Base-by-base conservation (phyloP, 2,797 vertebrate species). In the Podarcis siculus region DNA sequence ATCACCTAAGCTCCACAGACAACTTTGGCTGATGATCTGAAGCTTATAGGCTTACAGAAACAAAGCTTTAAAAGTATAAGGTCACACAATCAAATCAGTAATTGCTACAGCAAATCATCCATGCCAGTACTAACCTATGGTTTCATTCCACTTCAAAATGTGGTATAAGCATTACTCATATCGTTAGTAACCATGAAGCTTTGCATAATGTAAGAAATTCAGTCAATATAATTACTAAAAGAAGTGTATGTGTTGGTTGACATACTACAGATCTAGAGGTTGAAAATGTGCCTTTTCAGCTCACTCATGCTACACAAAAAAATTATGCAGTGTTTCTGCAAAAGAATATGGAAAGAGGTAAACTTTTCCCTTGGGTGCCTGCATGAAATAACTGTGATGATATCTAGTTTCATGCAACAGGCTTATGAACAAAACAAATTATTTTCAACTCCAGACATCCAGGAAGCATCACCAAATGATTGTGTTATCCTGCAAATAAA, bases 1-100 rank as follows among this genome's bases (percentile, higher is more conserved):
- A 89, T 82, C 72, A 87, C 66, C 17, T 39, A 42, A 79, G 0
- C 3, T 82, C 5, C 86, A 7, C 64, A 79, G 79, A 0, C 1
- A n/a, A 75, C 61, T 69, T 86, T 25, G 13, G 1, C 6, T 69
- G 3, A 89, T 15, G n/a, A 71, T 1, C 2, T 79, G 1, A 76
- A 1, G 79, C 8, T 0, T 81, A 17, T 58, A 67, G 3, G 8
- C 5, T 0, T 84, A 15, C 19, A 58, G 13, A 12, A 79, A 0
- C 0, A 83, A 75, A 73, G 10, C 10, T 88, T 88, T 42, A 89
- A 92, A 89, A 66, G 1, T 25, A 71, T 86, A 17, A 86, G 89
- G 1, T 8, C 5, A 85, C 25, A 64, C 17, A 79, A 71, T 1
- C 30, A 6, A 86, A 27, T 17, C 30, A 85, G 1, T 66, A 79